phyloP scores from a whole-genome alignment of 2,888 invertebrate species.

The Scrobipalpa costella region DNA sequence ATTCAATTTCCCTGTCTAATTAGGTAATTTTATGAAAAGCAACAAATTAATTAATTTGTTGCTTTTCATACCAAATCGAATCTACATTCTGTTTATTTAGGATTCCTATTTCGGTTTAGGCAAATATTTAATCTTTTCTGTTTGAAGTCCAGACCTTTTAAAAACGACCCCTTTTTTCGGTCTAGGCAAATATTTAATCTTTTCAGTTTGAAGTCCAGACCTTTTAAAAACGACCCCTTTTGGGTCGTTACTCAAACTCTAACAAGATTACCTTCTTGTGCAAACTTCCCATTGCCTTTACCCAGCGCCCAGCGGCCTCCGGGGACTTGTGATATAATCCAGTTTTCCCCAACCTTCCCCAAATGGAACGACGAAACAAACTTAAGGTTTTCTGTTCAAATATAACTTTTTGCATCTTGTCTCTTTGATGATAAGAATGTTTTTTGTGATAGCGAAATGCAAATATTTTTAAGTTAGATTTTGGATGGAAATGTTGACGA shows the following conservation, averaged over 20 bases:
- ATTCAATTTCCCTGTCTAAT: background rate
- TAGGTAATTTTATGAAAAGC: too few species aligned
- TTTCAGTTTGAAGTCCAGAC: conserved; percentile 11
- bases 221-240: conserved; percentile 10
- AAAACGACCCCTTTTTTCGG: conserved; percentile 4
- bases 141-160: conserved; percentile 14
- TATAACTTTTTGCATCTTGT: conserved; percentile 4
- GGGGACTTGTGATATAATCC: conserved; percentile 54
- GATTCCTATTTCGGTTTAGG: background rate
- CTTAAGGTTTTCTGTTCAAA: conserved; percentile 1
- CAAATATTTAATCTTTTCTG: conserved; percentile 2
- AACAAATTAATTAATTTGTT: too few species aligned
- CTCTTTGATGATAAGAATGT: conserved; percentile 14
- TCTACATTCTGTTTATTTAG: background rate
- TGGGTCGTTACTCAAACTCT: conserved; percentile 5
- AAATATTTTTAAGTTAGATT: background rate
- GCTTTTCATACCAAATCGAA: background rate
- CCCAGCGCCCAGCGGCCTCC: background rate
- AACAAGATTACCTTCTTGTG: conserved; percentile 24
- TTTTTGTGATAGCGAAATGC: background rate
- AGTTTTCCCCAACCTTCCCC: conserved; percentile 61
- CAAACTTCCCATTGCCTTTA: conserved; percentile 22
- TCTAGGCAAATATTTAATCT: conserved; percentile 6
- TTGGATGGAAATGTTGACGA: background rate
- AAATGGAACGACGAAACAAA: conserved; percentile 43